phyloP scores from a whole-genome alignment of 2,888 invertebrate species.

The Unio delphinus region DNA sequence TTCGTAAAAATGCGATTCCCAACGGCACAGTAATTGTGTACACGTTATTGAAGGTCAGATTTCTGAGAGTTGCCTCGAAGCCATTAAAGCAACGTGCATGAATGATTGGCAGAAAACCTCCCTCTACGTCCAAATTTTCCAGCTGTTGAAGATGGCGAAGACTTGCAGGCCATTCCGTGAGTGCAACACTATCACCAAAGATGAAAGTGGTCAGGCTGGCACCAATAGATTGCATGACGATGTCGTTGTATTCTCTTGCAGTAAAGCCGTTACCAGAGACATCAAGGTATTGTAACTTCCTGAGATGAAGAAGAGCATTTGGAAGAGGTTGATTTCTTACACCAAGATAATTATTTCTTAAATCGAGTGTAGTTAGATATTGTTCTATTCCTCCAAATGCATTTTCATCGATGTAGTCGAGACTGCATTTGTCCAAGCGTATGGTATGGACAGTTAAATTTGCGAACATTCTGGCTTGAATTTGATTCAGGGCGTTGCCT shows the following conservation, averaged over 20 bases:
- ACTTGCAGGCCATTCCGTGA: slow-evolving; percentile 33
- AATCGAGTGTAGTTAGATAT: slow-evolving; percentile 4
- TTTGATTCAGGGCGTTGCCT: too few relatives aligned
- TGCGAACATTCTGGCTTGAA: not conserved
- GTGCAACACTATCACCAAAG: slow-evolving; percentile 24
- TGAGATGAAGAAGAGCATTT: slow-evolving; percentile 3
- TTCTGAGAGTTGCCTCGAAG: slow-evolving; percentile 30
- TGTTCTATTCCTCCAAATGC: slow-evolving; percentile 6
- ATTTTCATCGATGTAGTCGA: slow-evolving; percentile 1
- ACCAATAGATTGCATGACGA: slow-evolving; percentile 12
- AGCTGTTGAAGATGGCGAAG: slow-evolving; percentile 37
- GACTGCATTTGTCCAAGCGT: slow-evolving; percentile 4
- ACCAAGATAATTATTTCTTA: slow-evolving; percentile 7
- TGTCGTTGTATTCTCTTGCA: not conserved
- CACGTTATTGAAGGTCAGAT: slow-evolving; percentile 38
- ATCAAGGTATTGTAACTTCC: slow-evolving; percentile 7
- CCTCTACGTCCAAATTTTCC: slow-evolving; percentile 25
- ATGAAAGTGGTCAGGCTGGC: slow-evolving; percentile 16
- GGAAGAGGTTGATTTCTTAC: not conserved
- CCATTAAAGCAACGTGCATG: slow-evolving; percentile 33
- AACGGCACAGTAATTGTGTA: slow-evolving; percentile 29
- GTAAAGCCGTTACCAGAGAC: slow-evolving; percentile 8
- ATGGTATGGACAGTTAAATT: slow-evolving; percentile 1
- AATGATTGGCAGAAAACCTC: slow-evolving; percentile 19
- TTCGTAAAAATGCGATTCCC: slow-evolving; percentile 18